Percentiles rank a stretch among this genome's conserved stretches.
phyloP scores from a whole-genome alignment of 2,113 vertebrate genomes.

The Phrynocephalus versicolor region DNA sequence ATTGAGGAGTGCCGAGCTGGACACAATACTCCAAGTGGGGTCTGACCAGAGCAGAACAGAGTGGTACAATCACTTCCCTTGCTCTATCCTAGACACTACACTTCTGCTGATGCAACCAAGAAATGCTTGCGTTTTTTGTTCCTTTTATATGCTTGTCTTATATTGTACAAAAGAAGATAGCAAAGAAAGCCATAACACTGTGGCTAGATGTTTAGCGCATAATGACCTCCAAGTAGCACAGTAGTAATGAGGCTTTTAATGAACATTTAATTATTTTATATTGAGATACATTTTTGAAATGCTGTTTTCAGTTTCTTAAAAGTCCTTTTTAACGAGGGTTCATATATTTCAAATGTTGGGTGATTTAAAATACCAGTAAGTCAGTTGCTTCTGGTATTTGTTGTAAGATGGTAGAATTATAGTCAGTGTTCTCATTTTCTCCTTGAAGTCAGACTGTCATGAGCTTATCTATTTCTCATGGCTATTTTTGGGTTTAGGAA shows the following conservation, averaged over 20 bases:
- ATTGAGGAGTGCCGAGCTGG: no score
- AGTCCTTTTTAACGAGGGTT: constrained; percentile 64
- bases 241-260: constrained; percentile 39
- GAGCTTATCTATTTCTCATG: constrained; percentile 27
- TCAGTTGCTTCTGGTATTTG: constrained; percentile 56
- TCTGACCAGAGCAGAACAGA: no score
- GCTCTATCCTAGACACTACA: no score
- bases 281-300: constrained; percentile 53
- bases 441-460: constrained; percentile 34
- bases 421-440: constrained; percentile 42
- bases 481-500: neutral
- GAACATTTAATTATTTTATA: constrained; percentile 50
- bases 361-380: constrained; percentile 65
- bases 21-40: no score
- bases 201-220: neutral
- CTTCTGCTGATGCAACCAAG: no score
- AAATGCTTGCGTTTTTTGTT: no score
- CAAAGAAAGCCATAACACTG: constrained; percentile 13
- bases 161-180: neutral
- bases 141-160: neutral
- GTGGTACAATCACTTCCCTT: no score
- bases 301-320: constrained; percentile 46
- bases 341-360: constrained; percentile 60
- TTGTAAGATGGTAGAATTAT: constrained; percentile 58
- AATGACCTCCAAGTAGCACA: constrained; percentile 34